Evolutionary conservation across 2,888 invertebrate species (phyloP), one percentile per base, ranked within the genome.

Genomic region (Xiphydria camelus): DNA sequence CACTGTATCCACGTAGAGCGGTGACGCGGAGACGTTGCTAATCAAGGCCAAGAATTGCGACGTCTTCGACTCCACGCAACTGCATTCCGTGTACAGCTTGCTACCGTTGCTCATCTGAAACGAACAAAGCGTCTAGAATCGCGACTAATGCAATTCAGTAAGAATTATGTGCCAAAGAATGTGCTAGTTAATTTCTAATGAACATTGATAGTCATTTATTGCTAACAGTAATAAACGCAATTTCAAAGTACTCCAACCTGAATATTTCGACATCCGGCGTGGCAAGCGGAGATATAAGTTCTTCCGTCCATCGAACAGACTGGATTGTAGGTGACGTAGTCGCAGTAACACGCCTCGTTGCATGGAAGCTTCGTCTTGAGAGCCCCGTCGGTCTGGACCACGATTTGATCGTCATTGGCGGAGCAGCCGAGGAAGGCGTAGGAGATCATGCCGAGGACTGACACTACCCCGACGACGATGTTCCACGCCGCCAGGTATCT

Each of bases 251-350:
- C n/a, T n/a, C n/a, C n/a, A n/a, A n/a, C n/a, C n/a, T n/a, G n/a
- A n/a, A 72, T 41, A 35, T 73, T 71, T 37, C 74, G 80, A 66
- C 89, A 90, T 4, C 91, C 90, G 14, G 90, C 90, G 66, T 89
- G 88, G 65, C 91, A 91, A 4, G 90, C 86, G 0, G 88, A 89
- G 57, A 89, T 89, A 65, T 83, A 90, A 2, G 86, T 85, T 55
- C 82, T 80, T 1, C 82, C 81, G 49, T 83, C 82, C 50, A 82
- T 79, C 3, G 84, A 82, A 63, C 88, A 89, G 0, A 89, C 85
- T 0, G 89, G 88, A 37, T 87, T 85, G 64, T 87, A 89, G 51
- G 85, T 83, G 15, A 85, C 84, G 60, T 83, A 85, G 57, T 85
- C 84, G 69, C 88, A 89, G 49, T 81, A 76, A 64, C 88, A 89